Base-by-base conservation (phyloP, 2,797 vertebrate genomes). In the Atherinosoma microstoma region DNA sequence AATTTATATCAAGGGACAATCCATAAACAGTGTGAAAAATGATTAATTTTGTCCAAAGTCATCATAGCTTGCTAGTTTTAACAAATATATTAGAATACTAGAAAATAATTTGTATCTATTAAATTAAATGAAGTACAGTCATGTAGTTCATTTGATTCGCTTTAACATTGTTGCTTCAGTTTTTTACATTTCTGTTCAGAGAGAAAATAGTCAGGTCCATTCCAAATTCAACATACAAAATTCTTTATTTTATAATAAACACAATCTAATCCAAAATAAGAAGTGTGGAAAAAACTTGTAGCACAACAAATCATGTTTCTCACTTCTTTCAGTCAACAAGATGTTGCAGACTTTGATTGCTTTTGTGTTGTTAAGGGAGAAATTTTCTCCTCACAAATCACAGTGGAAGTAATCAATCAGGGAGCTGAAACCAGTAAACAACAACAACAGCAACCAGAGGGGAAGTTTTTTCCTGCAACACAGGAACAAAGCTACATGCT, bases 341-440 rank as follows among this genome's bases (percentile, higher is more conserved):
- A 66, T 51, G 45, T 66, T 64, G 10, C 42, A 59, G 35, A 61
- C 76, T 57, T 1, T 4, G 13, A 63, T 34, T 72, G 27, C n/a
- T 65, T 84, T 64, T 65, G n/a, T 68, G n/a, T 11, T 66, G 29
- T 51, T 75, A 29, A n/a, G 29, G 35, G 27, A 59, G 9, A 69
- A 24, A 2, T 51, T 64, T 70, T 49, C 60, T 38, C 7, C 59
- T 40, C 70, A 82, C 30, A 64, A 68, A 75, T 59, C 40, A 81
- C 22, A 62, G 32, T 65, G 58, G 22, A 68, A 51, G 60, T 57
- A 64, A 79, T 84, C 53, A 78, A 75, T 72, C 38, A 85, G 71
- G 27, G 20, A 72, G 67, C 22, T 72, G 20, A 74, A 76, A 72
- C 9, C 54, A 75, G 51, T 10, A 63, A 89, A 74, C 70, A 79